Evolutionary conservation across 2,888 invertebrate genomes (phyloP).

Genomic region (Papilio demoleus): DNA sequence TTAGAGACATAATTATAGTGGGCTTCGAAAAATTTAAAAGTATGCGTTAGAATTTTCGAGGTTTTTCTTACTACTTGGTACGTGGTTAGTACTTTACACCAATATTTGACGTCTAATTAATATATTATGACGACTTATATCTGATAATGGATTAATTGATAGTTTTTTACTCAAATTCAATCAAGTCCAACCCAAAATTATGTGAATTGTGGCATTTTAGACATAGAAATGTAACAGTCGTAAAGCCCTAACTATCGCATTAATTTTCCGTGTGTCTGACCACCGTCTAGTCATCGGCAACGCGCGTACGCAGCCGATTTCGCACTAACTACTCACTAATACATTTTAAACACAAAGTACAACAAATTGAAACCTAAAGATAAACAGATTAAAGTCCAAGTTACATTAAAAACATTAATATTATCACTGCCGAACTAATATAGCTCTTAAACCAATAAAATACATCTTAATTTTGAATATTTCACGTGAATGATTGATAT

Average conservation of each 20-base stretch:
- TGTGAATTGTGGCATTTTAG: too few relatives aligned
- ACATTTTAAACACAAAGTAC: neutral
- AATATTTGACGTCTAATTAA: too few relatives aligned
- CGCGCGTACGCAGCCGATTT: conserved; percentile 57
- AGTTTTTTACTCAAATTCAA: too few relatives aligned
- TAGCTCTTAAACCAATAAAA: neutral
- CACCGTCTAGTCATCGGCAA: conserved; percentile 68
- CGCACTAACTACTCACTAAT: neutral
- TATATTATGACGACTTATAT: too few relatives aligned
- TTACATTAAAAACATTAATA: conserved; percentile 22
- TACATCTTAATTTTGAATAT: conserved; percentile 13
- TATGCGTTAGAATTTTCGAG: too few relatives aligned
- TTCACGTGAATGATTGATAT: neutral
- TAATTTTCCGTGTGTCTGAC: conserved; percentile 59
- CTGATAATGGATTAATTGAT: too few relatives aligned
- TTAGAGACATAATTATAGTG: too few relatives aligned
- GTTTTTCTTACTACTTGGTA: too few relatives aligned
- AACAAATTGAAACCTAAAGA: conserved; percentile 39
- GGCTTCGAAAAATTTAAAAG: too few relatives aligned
- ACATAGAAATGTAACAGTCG: neutral
- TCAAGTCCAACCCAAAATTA: too few relatives aligned
- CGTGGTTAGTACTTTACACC: too few relatives aligned
- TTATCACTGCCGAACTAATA: neutral
- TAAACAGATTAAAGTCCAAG: conserved; percentile 32
- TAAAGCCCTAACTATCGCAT: conserved; percentile 43